Percentiles rank a stretch among this genome's conserved stretches.
phyloP scores from a whole-genome alignment of 2,888 invertebrate genomes.

The Drosophila colorata region DNA sequence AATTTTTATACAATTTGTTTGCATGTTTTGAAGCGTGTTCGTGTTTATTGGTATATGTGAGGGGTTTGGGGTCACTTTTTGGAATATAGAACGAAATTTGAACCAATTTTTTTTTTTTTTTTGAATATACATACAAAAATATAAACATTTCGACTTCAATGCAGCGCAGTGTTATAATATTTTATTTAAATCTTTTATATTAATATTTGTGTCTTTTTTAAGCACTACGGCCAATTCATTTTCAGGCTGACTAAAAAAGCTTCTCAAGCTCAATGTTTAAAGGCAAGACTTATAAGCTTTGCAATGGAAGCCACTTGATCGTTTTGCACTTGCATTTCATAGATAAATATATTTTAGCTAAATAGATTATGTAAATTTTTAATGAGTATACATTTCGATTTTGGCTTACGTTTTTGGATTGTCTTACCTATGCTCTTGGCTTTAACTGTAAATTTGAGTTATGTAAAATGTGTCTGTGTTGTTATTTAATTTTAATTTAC shows the following conservation, averaged over 20 bases:
- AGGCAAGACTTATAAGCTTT: constrained; percentile 71
- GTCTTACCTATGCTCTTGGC: constrained; percentile 63
- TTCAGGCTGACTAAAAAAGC: constrained; percentile 66
- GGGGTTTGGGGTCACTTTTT: constrained; percentile 51
- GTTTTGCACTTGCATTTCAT: constrained; percentile 50
- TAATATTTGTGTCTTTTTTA: constrained; percentile 41
- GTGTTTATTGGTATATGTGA: constrained; percentile 41
- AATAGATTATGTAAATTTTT: constrained; percentile 26
- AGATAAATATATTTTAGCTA: constrained; percentile 29
- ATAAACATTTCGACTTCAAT: constrained; percentile 67
- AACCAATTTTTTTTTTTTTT: constrained; percentile 64
- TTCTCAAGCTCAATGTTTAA: constrained; percentile 64
- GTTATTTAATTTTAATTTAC: constrained; percentile 5
- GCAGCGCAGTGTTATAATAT: constrained; percentile 57
- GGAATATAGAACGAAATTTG: constrained; percentile 83
- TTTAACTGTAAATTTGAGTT: constrained; percentile 59
- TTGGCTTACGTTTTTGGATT: constrained; percentile 52
- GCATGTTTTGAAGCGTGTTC: constrained; percentile 39
- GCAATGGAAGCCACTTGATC: constrained; percentile 62
- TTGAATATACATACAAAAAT: constrained; percentile 62
- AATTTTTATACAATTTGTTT: constrained; percentile 23
- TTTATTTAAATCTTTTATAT: constrained; percentile 32
- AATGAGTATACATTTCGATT: constrained; percentile 33
- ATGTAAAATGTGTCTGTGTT: constrained; percentile 37
- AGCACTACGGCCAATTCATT: constrained; percentile 71